Evolutionary conservation across 2,113 vertebrate genomes (phyloP).

Genomic region (Poeciliopsis prolifica): DNA sequence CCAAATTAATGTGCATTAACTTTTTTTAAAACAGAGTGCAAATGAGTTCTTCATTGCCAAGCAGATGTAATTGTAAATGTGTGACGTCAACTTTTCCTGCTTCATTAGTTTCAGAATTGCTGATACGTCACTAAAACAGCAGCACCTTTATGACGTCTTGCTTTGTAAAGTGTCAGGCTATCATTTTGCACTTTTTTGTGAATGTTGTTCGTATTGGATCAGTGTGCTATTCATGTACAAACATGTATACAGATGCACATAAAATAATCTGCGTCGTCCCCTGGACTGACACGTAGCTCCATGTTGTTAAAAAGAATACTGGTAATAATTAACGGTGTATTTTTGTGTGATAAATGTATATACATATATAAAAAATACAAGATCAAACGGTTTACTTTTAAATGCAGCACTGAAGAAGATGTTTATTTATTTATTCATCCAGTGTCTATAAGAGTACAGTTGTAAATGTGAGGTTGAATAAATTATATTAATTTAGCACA

Average conservation of each 20-base stretch:
- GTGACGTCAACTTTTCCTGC: background rate
- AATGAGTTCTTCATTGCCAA: background rate
- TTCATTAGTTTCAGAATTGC: background rate
- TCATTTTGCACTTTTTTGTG: slow-evolving; percentile 50
- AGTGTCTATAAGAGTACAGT: slow-evolving; percentile 74
- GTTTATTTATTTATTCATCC: slow-evolving; percentile 67
- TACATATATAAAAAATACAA: slow-evolving; percentile 41
- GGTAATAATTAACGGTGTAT: slow-evolving; percentile 79
- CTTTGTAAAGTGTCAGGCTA: background rate
- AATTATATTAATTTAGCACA: slow-evolving; percentile 75
- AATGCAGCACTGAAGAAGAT: slow-evolving; percentile 76
- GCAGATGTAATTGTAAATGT: background rate
- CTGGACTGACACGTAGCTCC: slow-evolving; percentile 77
- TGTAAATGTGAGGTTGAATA: slow-evolving; percentile 67
- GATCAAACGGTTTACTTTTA: slow-evolving; percentile 77
- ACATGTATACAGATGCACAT: slow-evolving; percentile 24
- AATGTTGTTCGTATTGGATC: slow-evolving; percentile 57
- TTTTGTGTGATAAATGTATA: slow-evolving; percentile 86
- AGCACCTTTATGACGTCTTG: background rate
- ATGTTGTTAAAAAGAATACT: slow-evolving; percentile 71
- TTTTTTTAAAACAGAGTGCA: background rate
- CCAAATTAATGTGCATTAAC: background rate
- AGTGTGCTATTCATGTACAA: slow-evolving; percentile 43
- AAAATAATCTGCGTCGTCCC: slow-evolving; percentile 66
- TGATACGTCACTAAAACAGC: background rate